Base-by-base conservation (phyloP, 2,113 vertebrate genomes). In the Ursus arctos region DNA sequence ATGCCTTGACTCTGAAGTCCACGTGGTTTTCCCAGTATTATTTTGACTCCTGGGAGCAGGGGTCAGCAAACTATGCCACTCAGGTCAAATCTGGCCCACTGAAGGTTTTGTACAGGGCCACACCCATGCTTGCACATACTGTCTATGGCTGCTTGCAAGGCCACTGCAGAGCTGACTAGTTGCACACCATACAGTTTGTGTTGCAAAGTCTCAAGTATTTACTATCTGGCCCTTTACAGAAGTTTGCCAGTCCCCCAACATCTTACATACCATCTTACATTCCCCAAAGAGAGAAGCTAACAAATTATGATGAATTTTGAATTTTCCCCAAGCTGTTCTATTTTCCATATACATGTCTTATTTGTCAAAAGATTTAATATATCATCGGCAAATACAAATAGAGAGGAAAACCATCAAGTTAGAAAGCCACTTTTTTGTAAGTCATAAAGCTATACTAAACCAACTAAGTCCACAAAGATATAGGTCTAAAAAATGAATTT, bases 321-420 rank as follows among this genome's bases (percentile, higher is more conserved):
- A 65, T 92, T 95, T 91, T 87, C 67, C 33, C 57, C 55, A 67
- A 59, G 84, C 24, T 81, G 2, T 19, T 82, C 47, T 67, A 36
- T 74, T 95, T 97, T 67, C 83, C 57, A 65, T 16, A 72, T 33
- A 55, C 31, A 71, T 10, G 61, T 87, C 86, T 77, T 84, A 81
- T 63, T 72, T 65, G 49, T 82, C 79, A 92, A 95, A 96, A 93
- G 31, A 76, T 83, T 28, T 79, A 92, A 81, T 21, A 26, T 55
- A 77, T 11, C 49, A 1, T 55, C 47, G 57, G 72, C 26, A 90
- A 72, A 22, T 77, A 84, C 1, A 76, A 0, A 83, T 0, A 63
- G 31, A 67, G 51, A 89, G 24, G 49, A 49, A 65, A 36, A 55
- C 19, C 59, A 81, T 79, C 22, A n/a, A 76, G 82, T n/a, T 51